Conservation (phyloP, 64 coral and sea anemone genomes). For the Anthopleura sola region DNA sequence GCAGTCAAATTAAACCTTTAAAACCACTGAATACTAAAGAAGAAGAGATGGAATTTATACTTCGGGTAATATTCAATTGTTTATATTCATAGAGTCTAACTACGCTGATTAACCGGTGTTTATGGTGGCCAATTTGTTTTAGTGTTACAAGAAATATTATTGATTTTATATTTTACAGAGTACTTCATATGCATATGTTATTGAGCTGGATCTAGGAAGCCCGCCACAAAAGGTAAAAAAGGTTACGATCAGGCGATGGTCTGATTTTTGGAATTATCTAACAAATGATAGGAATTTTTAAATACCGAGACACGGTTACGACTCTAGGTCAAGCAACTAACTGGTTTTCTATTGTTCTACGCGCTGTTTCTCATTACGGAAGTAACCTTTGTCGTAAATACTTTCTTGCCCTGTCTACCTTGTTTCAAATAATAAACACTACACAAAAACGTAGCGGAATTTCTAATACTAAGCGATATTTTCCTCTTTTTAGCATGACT, state of each 20-base stretch:
- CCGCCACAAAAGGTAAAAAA: conserved; percentile 81
- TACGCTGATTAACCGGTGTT: background rate
- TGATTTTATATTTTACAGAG: conserved; percentile 50
- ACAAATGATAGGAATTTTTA: background rate
- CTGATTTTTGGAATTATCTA: background rate
- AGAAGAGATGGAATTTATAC: conserved; percentile 79
- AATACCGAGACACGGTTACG: no score
- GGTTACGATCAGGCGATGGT: background rate
- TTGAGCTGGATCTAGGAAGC: conserved; percentile 72
- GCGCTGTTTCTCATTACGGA: background rate
- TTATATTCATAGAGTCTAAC: background rate
- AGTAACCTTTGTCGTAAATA: background rate
- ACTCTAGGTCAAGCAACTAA: background rate
- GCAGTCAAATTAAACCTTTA: background rate
- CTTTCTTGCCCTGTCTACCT: background rate
- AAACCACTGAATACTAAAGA: conserved; percentile 10
- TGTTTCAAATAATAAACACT: background rate
- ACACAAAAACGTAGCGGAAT: background rate
- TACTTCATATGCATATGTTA: conserved; percentile 93
- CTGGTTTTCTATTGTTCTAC: background rate
- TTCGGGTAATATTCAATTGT: conserved; percentile 30
- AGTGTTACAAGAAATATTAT: conserved; percentile 12
- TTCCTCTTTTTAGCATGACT: background rate
- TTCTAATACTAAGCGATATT: background rate
- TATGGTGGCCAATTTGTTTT: conserved; percentile 17